phyloP scores from a whole-genome alignment of 2,113 vertebrate species.

The Caretta caretta region DNA sequence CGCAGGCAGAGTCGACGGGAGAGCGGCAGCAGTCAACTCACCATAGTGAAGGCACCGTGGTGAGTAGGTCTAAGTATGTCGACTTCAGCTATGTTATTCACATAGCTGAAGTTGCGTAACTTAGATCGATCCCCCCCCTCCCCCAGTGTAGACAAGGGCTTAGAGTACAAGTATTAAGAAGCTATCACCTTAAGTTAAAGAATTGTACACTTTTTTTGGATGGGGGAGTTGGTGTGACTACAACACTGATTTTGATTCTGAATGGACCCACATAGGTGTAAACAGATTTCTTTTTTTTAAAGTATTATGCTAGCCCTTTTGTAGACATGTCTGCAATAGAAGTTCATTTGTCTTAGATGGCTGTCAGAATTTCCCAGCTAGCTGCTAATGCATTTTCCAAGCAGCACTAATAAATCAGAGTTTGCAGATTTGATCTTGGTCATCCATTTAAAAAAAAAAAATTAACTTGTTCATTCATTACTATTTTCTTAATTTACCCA shows the following conservation, averaged over 20 bases:
- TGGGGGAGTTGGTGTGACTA: background rate
- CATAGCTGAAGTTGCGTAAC: too few relatives aligned
- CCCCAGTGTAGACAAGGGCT: too few relatives aligned
- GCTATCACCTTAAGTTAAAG: background rate
- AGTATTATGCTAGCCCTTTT: background rate
- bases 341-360: conserved; percentile 21
- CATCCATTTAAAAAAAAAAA: background rate
- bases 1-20: too few relatives aligned
- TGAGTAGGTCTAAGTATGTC: too few relatives aligned
- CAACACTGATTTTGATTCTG: background rate
- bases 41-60: too few relatives aligned
- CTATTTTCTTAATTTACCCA: background rate
- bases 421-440: conserved; percentile 29
- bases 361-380: background rate
- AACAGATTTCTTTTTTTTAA: background rate
- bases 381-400: background rate
- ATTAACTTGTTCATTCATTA: conserved; percentile 18
- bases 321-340: background rate
- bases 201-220: background rate
- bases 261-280: background rate
- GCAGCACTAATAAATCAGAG: conserved; percentile 42
- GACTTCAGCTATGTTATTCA: too few relatives aligned
- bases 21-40: too few relatives aligned
- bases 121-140: too few relatives aligned
- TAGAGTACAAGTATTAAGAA: background rate